phyloP scores from a whole-genome alignment of 2,797 vertebrate genomes.

The Paedocypris micromegethes region DNA sequence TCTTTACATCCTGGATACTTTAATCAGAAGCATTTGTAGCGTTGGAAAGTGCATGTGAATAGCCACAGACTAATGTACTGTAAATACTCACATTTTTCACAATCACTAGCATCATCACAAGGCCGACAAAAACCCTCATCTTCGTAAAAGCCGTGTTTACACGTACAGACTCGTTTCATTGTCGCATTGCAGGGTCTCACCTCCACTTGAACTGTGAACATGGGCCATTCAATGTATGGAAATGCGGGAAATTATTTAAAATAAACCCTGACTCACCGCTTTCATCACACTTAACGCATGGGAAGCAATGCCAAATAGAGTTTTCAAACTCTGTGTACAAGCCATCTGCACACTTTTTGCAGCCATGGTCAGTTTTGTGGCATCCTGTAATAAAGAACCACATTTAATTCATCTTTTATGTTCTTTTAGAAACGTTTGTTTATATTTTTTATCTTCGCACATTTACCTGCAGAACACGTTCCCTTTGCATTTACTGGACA shows the following conservation, averaged over 20 bases:
- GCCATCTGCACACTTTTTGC: neutral
- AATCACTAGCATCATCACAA: slow-evolving; percentile 24
- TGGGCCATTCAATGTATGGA: neutral
- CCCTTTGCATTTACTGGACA: too few relatives aligned
- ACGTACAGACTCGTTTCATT: slow-evolving; percentile 43
- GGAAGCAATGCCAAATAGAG: accelerated
- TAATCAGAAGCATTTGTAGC: too few relatives aligned
- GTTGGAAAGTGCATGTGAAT: too few relatives aligned
- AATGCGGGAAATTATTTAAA: too few relatives aligned
- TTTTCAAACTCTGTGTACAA: neutral
- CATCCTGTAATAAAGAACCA: slow-evolving; percentile 46
- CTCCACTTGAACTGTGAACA: slow-evolving; percentile 29
- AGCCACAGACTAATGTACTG: neutral
- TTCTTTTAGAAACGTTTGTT: too few relatives aligned
- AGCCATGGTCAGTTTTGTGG: neutral
- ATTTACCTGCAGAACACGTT: too few relatives aligned
- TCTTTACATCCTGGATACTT: too few relatives aligned
- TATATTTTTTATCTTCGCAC: too few relatives aligned
- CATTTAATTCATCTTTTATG: neutral
- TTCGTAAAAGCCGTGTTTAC: slow-evolving; percentile 37
- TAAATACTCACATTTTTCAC: slow-evolving; percentile 36
- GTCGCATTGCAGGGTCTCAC: slow-evolving; percentile 15
- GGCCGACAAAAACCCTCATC: neutral
- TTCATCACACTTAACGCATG: neutral
- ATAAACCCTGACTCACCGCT: slow-evolving; percentile 29